These are phyloP conservation scores for Triplophysa yarkandensis DNA, from an alignment of 2,797 vertebrate genomes.

Conservation along the genomic window DNA sequence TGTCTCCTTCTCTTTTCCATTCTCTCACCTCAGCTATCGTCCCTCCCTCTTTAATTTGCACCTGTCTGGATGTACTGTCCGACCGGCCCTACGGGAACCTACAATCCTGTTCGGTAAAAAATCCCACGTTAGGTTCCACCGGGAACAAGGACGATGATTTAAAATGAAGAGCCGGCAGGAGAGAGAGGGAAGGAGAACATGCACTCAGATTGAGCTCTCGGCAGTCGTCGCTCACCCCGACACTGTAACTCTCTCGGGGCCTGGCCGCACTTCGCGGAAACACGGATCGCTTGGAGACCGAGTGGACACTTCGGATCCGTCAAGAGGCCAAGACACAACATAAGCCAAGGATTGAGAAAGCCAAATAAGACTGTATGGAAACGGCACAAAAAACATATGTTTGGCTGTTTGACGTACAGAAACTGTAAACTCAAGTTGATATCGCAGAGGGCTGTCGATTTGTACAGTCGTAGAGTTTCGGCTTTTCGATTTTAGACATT, in stretches of 20 bases:
- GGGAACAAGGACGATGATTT: conserved; percentile 35
- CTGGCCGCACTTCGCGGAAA: conserved; percentile 28
- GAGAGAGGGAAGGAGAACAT: conserved; percentile 41
- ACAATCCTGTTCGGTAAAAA: conserved; percentile 48
- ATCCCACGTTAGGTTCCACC: conserved; percentile 41
- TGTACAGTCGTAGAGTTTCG: too few species aligned
- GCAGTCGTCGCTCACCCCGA: conserved; percentile 43
- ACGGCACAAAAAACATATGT: not conserved
- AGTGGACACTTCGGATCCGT: conserved; percentile 39
- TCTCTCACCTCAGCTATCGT: conserved; percentile 34
- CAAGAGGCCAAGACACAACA: conserved; percentile 23
- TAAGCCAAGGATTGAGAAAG: conserved; percentile 4
- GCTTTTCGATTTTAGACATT: too few species aligned
- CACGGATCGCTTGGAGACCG: conserved; percentile 43
- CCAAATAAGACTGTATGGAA: not conserved
- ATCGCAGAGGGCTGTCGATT: not conserved
- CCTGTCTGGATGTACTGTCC: conserved; percentile 44
- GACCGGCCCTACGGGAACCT: conserved; percentile 47
- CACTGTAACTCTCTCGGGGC: conserved; percentile 42
- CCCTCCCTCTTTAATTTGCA: conserved; percentile 58
- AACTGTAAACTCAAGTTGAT: not conserved
- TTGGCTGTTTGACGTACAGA: not conserved
- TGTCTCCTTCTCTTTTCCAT: conserved; percentile 35
- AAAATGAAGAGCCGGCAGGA: conserved; percentile 15
- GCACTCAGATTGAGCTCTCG: conserved; percentile 50